Base-by-base conservation (phyloP, 2,888 invertebrate genomes). In the Nomada lathburiana region DNA sequence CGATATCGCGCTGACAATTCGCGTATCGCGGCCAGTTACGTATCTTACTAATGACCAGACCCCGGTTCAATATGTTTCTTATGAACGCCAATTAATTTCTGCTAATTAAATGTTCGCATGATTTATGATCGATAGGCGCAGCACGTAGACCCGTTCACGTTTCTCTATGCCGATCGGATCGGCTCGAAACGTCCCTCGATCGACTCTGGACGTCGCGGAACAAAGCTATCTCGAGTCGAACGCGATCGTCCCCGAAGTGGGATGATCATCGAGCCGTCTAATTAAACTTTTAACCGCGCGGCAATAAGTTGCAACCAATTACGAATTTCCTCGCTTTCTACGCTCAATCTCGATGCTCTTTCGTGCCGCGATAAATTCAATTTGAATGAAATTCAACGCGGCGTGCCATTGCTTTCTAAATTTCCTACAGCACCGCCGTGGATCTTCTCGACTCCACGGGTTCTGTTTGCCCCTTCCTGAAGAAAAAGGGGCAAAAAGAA, bases 11-110 rank as follows among this genome's bases (percentile, higher is more conserved):
- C 62, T 53, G 68, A 81, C 77, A 83, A 80, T 84, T 84, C 81
- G 72, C 81, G 68, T 70, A 84, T 78, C 84, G 57, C 80, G 64
- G 47, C 59, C 71, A 67, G 73, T 77, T 77, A 50, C 70, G 70
- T 81, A 81, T 83, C 84, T 74, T 52, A 55, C 81, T 71, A 81
- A 84, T 77, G 74, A 74, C 80, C 70, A 52, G 52, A n/a, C 55
- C 84, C 82, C 67, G 67, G 82, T 88, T 87, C 90, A 83, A 87
- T 88, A 85, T 86, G 90, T 90, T 89, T 88, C 86, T 86, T 82
- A 78, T 64, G 86, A 82, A 80, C 83, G 88, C 90, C 92, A 92
- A 92, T 92, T 92, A 92, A 92, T 92, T 92, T 90, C 89, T 89
- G 90, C 91, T 91, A 92, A 92, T 92, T 92, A 92, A 86, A 88